These are phyloP conservation scores for Leptoclinus maculatus DNA, from an alignment of 2,797 vertebrate genomes.

Conservation along the genomic window DNA sequence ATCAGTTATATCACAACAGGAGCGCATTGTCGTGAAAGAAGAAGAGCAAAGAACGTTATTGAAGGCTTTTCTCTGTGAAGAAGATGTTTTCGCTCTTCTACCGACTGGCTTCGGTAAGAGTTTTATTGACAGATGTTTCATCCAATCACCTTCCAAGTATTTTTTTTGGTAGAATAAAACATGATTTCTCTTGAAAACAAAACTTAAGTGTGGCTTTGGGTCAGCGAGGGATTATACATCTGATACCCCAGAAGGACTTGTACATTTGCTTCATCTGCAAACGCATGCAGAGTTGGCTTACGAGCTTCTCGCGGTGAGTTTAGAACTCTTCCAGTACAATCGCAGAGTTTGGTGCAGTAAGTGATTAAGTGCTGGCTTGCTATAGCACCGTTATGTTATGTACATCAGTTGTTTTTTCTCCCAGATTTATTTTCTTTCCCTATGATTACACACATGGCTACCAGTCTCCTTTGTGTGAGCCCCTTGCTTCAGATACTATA, in stretches of 20 bases:
- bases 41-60: not conserved
- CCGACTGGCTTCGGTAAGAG: not conserved
- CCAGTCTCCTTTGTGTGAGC: not conserved
- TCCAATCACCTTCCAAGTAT: not conserved
- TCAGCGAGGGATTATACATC: constrained; percentile 19
- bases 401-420: constrained; percentile 32
- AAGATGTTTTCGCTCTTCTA: not conserved
- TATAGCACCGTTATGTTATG: constrained; percentile 5
- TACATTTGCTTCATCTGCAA: constrained; percentile 28
- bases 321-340: constrained; percentile 36
- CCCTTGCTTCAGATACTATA: not conserved
- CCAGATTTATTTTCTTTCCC: constrained; percentile 1
- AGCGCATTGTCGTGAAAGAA: not conserved
- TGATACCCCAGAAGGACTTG: constrained; percentile 5
- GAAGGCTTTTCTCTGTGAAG: too few species aligned
- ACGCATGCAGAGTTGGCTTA: not conserved
- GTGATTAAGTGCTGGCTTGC: constrained; percentile 39
- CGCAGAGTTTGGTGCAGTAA: constrained; percentile 17
- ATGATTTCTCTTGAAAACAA: not conserved
- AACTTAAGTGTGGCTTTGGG: constrained; percentile 20
- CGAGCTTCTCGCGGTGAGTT: constrained; percentile 26
- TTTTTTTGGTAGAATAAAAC: not conserved
- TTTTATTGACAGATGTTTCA: not conserved
- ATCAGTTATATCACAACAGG: not conserved
- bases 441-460: constrained; percentile 7